These are phyloP conservation scores for Forficula auricularia DNA, from an alignment of 1,140 invertebrate genomes.

Conservation along the genomic window DNA sequence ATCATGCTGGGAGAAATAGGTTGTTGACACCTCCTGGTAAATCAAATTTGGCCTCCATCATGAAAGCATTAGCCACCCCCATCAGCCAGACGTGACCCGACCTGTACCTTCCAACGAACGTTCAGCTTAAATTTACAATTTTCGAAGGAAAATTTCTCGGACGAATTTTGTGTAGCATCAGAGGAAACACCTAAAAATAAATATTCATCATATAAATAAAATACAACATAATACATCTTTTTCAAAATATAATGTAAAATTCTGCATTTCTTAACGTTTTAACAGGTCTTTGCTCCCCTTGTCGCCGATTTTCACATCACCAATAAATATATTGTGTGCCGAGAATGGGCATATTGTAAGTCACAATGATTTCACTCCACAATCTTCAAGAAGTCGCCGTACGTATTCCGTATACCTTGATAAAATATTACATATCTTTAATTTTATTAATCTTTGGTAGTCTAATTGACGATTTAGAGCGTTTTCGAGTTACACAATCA, in stretches of 20 bases:
- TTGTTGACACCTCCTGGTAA: conserved; percentile 49
- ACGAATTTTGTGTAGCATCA: conserved; percentile 84
- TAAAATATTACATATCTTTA: no score
- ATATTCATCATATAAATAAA: no score
- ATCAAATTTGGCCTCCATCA: conserved; percentile 81
- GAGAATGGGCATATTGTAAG: conserved; percentile 79
- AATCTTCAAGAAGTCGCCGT: conserved; percentile 66
- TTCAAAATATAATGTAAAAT: no score
- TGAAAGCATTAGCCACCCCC: conserved; percentile 84
- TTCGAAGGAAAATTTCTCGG: conserved; percentile 88
- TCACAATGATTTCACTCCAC: conserved; percentile 86
- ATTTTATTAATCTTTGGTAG: no score
- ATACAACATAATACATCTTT: no score
- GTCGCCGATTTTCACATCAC: conserved; percentile 77
- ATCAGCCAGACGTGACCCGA: conserved; percentile 80
- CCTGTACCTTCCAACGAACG: conserved; percentile 85
- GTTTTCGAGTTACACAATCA: no score
- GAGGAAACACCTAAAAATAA: conserved; percentile 41
- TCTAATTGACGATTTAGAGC: no score
- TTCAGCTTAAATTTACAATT: conserved; percentile 84
- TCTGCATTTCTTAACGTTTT: no score
- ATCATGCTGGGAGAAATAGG: conserved; percentile 70
- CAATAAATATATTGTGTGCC: conserved; percentile 89
- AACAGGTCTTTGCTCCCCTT: conserved; percentile 53
- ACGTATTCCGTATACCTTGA: neutral